phyloP scores from a whole-genome alignment of 2,797 vertebrate genomes.

The Myotis vivesi region DNA sequence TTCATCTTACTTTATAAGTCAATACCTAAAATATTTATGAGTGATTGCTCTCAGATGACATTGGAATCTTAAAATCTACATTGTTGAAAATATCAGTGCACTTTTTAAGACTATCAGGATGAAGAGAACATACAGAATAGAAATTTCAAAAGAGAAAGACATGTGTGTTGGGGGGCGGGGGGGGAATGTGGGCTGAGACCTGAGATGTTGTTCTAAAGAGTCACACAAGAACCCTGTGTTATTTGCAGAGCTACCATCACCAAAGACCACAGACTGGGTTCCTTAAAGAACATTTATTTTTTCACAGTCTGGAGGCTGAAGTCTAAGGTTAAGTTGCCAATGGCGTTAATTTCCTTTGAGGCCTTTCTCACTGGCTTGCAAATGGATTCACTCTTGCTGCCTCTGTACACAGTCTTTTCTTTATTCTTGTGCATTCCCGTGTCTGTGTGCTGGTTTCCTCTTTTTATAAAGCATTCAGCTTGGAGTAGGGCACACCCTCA shows the following conservation, averaged over 20 bases:
- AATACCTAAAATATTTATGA: neutral
- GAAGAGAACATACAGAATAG: neutral
- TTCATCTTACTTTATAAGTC: neutral
- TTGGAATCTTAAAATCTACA: neutral
- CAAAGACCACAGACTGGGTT: neutral
- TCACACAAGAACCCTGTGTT: neutral
- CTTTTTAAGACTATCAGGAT: neutral
- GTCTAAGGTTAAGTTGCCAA: neutral
- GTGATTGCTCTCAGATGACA: neutral
- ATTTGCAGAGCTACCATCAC: neutral
- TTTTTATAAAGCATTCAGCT: neutral
- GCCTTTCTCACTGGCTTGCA: neutral
- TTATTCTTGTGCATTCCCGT: rapidly evolving
- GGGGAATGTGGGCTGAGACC: neutral
- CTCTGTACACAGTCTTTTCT: neutral
- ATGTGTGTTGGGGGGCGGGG: no score
- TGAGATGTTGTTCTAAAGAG: neutral
- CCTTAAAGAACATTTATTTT: neutral
- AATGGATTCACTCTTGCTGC: neutral
- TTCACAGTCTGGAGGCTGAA: neutral
- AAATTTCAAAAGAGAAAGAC: neutral
- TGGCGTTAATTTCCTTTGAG: neutral
- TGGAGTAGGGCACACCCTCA: neutral
- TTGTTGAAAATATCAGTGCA: neutral
- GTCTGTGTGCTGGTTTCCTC: neutral